phyloP scores from a whole-genome alignment of 2,888 invertebrate genomes.

The Antheraea yamamai region DNA sequence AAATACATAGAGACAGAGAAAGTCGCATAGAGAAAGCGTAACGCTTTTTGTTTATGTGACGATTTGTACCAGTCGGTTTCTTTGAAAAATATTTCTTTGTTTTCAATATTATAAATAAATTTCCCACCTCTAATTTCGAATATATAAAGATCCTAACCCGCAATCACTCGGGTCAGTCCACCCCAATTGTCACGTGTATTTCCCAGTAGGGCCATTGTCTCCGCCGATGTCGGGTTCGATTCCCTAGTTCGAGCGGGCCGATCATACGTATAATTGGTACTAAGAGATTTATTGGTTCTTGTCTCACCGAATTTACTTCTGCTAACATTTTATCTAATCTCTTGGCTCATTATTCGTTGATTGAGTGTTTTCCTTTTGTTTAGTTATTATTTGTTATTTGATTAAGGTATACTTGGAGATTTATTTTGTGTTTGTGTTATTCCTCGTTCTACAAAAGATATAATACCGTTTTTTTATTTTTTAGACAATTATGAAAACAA shows the following conservation, averaged over 20 bases:
- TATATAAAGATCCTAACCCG: conserved; percentile 12
- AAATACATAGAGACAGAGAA: too few species aligned
- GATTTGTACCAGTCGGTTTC: too few species aligned
- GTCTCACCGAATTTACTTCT: conserved; percentile 61
- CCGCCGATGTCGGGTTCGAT: conserved; percentile 41
- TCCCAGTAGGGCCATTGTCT: conserved; percentile 67
- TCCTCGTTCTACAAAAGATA: neutral
- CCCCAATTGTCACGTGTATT: conserved; percentile 59
- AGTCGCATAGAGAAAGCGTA: too few species aligned
- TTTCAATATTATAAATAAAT: neutral
- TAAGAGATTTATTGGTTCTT: conserved; percentile 69
- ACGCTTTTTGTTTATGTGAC: too few species aligned
- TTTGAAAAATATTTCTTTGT: neutral
- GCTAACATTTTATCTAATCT: conserved; percentile 72
- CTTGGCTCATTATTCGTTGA: conserved; percentile 63
- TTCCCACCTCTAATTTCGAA: conserved; percentile 11
- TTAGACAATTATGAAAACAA: neutral
- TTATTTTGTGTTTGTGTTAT: neutral
- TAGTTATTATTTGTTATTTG: conserved; percentile 63
- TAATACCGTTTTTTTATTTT: too few species aligned
- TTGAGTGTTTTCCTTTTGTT: conserved; percentile 63
- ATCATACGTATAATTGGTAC: conserved; percentile 74
- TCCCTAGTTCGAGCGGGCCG: conserved; percentile 45
- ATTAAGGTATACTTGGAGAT: conserved; percentile 39
- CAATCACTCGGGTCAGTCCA: conserved; percentile 31